phyloP scores from a whole-genome alignment of 2,888 invertebrate genomes.

The Thymelicus lineola region DNA sequence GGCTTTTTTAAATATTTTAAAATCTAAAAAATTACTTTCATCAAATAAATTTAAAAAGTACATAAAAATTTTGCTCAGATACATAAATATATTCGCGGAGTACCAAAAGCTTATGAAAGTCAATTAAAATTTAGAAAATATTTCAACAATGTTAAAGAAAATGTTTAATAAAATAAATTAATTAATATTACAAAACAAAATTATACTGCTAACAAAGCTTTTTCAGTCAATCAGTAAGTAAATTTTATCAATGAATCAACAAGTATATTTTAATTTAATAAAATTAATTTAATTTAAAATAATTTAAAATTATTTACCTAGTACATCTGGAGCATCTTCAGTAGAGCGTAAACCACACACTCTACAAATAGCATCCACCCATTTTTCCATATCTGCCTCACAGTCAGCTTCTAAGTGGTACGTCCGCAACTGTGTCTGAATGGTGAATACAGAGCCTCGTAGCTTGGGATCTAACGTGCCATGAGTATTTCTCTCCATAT shows the following conservation, averaged over 20 bases:
- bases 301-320: constrained; percentile 47
- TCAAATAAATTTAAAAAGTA: no score
- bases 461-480: constrained; percentile 88
- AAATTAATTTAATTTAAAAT: no score
- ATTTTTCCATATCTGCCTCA: constrained; percentile 96
- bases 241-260: background rate
- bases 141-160: background rate
- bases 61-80: no score
- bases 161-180: background rate
- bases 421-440: constrained; percentile 94
- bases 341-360: constrained; percentile 94
- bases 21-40: no score
- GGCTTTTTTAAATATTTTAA: no score
- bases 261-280: no score
- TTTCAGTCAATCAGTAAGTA: background rate
- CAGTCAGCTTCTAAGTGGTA: constrained; percentile 97
- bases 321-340: constrained; percentile 77
- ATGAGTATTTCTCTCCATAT: constrained; percentile 92
- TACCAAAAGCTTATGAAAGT: background rate
- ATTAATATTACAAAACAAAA: background rate
- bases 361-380: constrained; percentile 97
- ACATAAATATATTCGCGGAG: no score
- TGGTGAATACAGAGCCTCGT: constrained; percentile 90
- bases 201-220: background rate
- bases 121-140: background rate